Percentiles rank a stretch among this genome's conserved stretches.
These are phyloP conservation scores for Intellagama lesueurii DNA, from an alignment of 2,797 vertebrate genomes.

Conservation along the genomic window DNA sequence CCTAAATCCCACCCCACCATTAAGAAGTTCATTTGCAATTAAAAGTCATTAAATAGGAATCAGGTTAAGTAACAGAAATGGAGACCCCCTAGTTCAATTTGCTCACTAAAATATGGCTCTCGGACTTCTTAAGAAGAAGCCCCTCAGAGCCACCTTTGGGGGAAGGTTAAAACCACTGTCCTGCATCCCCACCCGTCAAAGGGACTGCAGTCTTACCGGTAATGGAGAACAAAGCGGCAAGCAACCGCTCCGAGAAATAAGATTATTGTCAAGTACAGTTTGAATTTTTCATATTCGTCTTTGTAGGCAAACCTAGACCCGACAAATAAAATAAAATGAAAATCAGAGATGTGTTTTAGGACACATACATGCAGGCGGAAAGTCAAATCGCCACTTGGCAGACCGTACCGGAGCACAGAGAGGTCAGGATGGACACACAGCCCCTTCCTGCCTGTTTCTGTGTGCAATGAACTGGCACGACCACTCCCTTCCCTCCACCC, in stretches of 20 bases:
- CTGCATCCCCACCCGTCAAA: not conserved
- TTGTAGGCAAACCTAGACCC: slow-evolving; percentile 93
- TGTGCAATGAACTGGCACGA: too few species aligned
- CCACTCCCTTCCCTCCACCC: too few species aligned
- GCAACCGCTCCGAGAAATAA: slow-evolving; percentile 92
- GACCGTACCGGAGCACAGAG: too few species aligned
- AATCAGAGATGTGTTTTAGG: not conserved
- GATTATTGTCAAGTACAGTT: slow-evolving; percentile 97
- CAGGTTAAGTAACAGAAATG: not conserved
- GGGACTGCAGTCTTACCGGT: slow-evolving; percentile 82
- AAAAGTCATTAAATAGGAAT: not conserved
- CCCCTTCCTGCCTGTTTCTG: too few species aligned
- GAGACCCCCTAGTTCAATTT: not conserved
- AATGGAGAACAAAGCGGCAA: slow-evolving; percentile 94
- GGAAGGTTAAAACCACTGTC: not conserved
- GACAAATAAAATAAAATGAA: not conserved
- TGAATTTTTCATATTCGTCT: slow-evolving; percentile 99
- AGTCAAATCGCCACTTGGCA: not conserved
- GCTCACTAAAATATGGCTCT: not conserved
- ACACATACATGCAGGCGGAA: not conserved
- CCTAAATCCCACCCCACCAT: not conserved
- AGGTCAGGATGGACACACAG: too few species aligned
- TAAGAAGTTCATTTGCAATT: not conserved
- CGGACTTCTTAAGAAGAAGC: not conserved
- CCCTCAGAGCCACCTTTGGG: not conserved